Percentiles rank a stretch among this genome's conserved stretches.
phyloP scores from a whole-genome alignment of 1,140 invertebrate genomes.

The Hycleus phaleratus region DNA sequence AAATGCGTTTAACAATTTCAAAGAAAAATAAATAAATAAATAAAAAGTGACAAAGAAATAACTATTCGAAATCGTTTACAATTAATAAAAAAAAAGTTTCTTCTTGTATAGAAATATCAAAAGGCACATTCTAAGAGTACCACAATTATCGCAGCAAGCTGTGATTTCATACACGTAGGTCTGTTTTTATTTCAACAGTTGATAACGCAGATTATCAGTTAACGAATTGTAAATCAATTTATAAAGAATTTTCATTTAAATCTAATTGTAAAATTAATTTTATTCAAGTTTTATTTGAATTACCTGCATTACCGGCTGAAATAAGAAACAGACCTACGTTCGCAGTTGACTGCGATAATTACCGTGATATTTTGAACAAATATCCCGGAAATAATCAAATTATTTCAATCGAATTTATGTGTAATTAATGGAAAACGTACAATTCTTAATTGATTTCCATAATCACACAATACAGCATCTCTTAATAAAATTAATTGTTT shows the following conservation, averaged over 20 bases:
- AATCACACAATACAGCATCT: constrained; percentile 84
- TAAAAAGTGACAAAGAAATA: neutral
- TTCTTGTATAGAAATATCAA: neutral
- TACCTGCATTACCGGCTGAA: no score
- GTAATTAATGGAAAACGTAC: constrained; percentile 83
- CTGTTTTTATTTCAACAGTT: no score
- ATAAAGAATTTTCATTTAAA: no score
- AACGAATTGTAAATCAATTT: no score
- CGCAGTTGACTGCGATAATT: no score
- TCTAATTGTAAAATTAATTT: no score
- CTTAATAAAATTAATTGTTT: constrained; percentile 68
- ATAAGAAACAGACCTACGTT: no score
- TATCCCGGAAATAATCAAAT: no score
- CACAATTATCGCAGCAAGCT: neutral
- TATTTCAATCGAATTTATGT: constrained; percentile 51
- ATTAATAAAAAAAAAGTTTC: neutral
- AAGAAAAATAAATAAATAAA: neutral
- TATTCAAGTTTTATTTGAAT: no score
- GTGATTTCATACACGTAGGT: no score
- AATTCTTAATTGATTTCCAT: constrained; percentile 82
- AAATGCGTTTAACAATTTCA: neutral
- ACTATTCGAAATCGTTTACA: neutral
- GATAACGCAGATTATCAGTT: no score
- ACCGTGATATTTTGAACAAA: no score
- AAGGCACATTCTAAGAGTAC: neutral